Evolutionary conservation across 2,888 invertebrate species (phyloP).

Genomic region (Tridacna gigas): DNA sequence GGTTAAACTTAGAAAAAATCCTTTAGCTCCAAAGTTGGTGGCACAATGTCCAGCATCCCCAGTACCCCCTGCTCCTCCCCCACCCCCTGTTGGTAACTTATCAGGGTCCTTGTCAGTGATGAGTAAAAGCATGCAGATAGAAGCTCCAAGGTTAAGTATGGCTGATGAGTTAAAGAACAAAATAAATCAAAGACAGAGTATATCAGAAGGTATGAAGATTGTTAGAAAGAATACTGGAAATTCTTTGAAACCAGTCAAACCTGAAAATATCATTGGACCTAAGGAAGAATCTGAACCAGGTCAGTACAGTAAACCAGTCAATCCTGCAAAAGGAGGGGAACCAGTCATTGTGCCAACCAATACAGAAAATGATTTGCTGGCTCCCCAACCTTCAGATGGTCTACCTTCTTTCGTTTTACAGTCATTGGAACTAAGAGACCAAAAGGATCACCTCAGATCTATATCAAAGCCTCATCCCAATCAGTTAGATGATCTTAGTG

Average conservation of each 20-base stretch:
- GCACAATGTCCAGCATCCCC: constrained; percentile 49
- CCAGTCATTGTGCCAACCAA: background rate
- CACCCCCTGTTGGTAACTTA: constrained; percentile 38
- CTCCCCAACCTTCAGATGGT: constrained; percentile 58
- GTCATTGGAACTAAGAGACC: constrained; percentile 71
- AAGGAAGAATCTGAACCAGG: background rate
- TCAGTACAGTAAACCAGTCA: background rate
- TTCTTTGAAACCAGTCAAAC: constrained; percentile 15
- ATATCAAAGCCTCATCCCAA: constrained; percentile 72
- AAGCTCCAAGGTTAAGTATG: constrained; percentile 48
- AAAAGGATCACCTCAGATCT: constrained; percentile 73
- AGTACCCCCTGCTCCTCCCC: constrained; percentile 68
- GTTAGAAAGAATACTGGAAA: constrained; percentile 20
- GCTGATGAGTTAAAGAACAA: constrained; percentile 56
- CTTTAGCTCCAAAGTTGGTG: constrained; percentile 36
- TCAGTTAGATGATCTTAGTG: constrained; percentile 69
- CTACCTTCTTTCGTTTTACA: constrained; percentile 69
- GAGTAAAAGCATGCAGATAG: constrained; percentile 38
- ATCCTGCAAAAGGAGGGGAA: background rate
- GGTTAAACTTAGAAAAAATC: constrained; percentile 58
- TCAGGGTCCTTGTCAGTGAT: constrained; percentile 23
- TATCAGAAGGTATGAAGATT: constrained; percentile 45
- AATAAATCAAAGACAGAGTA: constrained; percentile 48
- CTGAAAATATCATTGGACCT: constrained; percentile 18
- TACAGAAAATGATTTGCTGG: constrained; percentile 31